Evolutionary conservation across 92 coral and sea anemone species (phyloP).

Genomic region (Ricordea florida): DNA sequence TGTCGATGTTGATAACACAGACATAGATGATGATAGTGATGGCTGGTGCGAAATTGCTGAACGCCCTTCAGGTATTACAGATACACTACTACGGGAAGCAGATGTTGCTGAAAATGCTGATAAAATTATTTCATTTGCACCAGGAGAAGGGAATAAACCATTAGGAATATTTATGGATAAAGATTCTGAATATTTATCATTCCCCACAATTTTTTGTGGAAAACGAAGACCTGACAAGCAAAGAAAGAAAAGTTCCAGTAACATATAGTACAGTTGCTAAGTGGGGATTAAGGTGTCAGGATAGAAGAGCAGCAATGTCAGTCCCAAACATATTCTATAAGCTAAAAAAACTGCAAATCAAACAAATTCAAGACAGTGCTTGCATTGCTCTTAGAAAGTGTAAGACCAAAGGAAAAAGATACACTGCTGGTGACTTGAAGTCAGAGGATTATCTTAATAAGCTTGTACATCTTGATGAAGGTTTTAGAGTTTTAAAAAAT

Average conservation of each 20-base stretch:
- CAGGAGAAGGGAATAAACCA: slow-evolving; percentile 68
- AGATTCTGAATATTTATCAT: too few species aligned
- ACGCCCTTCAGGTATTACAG: too few species aligned
- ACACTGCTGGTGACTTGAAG: slow-evolving; percentile 48
- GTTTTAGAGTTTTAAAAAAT: slow-evolving; percentile 52
- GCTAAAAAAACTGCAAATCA: slow-evolving; percentile 17
- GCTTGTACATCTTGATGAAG: slow-evolving; percentile 52
- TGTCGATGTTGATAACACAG: too few species aligned
- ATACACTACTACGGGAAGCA: too few species aligned
- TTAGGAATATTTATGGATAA: too few species aligned
- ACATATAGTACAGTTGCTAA: not conserved
- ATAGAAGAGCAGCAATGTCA: slow-evolving; percentile 6
- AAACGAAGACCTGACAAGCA: slow-evolving; percentile 36
- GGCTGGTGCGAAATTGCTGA: too few species aligned
- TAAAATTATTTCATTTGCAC: slow-evolving; percentile 59
- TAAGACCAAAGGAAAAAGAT: slow-evolving; percentile 57
- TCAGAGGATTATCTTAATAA: slow-evolving; percentile 26
- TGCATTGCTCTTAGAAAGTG: slow-evolving; percentile 35
- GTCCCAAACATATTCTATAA: slow-evolving; percentile 1
- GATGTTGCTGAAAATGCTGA: too few species aligned
- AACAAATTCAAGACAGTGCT: slow-evolving; percentile 10
- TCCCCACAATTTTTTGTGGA: too few species aligned
- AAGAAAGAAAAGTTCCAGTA: slow-evolving; percentile 9
- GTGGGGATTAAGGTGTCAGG: slow-evolving; percentile 3
- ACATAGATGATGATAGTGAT: too few species aligned